Evolutionary conservation across 2,797 vertebrate species (phyloP), one percentile per base, ranked within the genome.

Genomic region (Pempheris klunzingeri): DNA sequence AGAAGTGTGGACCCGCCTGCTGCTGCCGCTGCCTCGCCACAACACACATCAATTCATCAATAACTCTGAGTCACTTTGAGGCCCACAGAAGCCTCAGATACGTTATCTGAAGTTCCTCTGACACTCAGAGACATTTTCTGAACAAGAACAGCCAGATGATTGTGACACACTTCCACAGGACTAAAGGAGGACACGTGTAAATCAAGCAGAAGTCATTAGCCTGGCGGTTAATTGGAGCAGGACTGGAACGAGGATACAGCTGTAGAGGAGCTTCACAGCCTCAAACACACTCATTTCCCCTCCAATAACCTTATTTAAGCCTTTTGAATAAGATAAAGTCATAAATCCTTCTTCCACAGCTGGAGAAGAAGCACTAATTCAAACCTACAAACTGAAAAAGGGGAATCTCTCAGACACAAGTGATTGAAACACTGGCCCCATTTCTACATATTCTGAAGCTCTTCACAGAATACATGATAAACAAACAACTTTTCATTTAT

Each of bases 131-230:
- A 62, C 39, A 44, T 61, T 72, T 44, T 57, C 22, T 59, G 76
- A 87, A 69, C 10, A 43, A 46, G 71, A 60, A 26, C 15, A n/a
- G 72, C 63, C 67, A 36, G 49, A 71, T 50, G 3, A 63, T 50
- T 71, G 10, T 88, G 88, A 90, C 90, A 90, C 84, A 91, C 69
- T 90, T 92, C 30, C 55, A 28, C 28, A 12, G 20, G 65, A 81
- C 41, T 63, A 76, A 88, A 90, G 38, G 80, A 83, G 91, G 86
- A 81, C 85, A 58, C 12, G 26, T 47, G 65, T 63, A 68, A 81
- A 72, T 64, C 38, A 50, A 41, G 55, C 8, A 74, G 20, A 86
- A 90, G 84, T 87, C 87, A 89, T 91, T 91, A 90, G 60, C 79
- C 82, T 83, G 58, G 8, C 1, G 74, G 10, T 39, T 36, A 90